Percentiles rank a stretch among this genome's conserved stretches.
These are phyloP conservation scores for Rostratula benghalensis DNA, from an alignment of 2,113 vertebrate genomes.

Conservation along the genomic window DNA sequence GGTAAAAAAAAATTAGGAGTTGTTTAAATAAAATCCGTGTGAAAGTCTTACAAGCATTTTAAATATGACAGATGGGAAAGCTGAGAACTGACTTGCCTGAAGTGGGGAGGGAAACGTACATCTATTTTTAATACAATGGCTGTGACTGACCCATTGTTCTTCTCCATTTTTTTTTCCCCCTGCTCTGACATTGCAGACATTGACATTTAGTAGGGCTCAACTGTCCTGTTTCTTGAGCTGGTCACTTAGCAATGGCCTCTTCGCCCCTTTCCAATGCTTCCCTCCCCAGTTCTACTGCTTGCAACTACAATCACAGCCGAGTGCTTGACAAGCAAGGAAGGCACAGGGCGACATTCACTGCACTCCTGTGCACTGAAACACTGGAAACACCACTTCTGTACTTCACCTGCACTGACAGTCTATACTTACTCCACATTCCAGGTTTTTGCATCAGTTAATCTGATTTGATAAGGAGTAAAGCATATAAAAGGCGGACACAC, in stretches of 20 bases:
- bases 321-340: background rate
- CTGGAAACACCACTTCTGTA: background rate
- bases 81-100: background rate
- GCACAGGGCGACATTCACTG: background rate
- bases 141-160: background rate
- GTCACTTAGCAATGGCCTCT: background rate
- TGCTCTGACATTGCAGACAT: background rate
- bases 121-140: background rate
- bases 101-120: fast-evolving
- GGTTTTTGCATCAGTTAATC: background rate
- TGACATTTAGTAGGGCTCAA: background rate
- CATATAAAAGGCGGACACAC: background rate
- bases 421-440: background rate
- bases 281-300: background rate
- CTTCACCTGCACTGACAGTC: background rate
- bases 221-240: background rate
- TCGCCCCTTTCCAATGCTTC: background rate
- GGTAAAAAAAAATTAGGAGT: background rate
- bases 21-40: background rate
- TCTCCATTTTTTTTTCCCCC: fast-evolving
- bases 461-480: background rate
- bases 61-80: background rate
- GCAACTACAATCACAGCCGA: background rate
- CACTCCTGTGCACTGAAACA: fast-evolving
- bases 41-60: background rate